phyloP scores from a whole-genome alignment of 1,140 invertebrate genomes.

The Calliopsis andreniformis region DNA sequence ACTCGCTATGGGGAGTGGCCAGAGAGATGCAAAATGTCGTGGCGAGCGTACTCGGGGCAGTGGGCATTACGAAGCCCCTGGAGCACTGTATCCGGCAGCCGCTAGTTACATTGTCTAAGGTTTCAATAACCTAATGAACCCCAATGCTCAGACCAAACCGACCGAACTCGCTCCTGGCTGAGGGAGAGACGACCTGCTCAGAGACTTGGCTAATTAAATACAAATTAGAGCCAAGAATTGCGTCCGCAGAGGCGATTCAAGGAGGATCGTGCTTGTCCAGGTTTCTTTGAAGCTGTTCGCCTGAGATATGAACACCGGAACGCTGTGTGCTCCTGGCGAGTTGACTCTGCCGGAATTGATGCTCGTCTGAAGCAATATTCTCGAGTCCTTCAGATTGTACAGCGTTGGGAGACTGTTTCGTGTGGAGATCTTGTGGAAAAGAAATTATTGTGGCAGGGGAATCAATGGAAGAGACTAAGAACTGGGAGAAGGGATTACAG shows the following conservation, averaged over 20 bases:
- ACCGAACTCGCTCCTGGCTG: conserved; percentile 53
- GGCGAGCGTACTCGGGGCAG: conserved; percentile 51
- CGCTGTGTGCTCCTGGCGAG: no score
- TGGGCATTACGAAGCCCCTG: conserved; percentile 76
- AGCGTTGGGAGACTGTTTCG: no score
- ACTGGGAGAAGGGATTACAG: no score
- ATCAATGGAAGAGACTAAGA: no score
- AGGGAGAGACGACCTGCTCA: conserved; percentile 33
- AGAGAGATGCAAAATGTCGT: conserved; percentile 68
- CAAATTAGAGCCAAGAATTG: conserved; percentile 67
- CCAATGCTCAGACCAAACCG: conserved; percentile 58
- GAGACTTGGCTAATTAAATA: conserved; percentile 68
- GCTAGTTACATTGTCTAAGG: conserved; percentile 76
- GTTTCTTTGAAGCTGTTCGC: background rate
- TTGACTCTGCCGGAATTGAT: background rate
- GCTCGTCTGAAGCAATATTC: background rate
- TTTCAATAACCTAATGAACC: conserved; percentile 79
- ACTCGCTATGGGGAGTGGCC: conserved; percentile 54
- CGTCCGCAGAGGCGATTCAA: conserved; percentile 12
- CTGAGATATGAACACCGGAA: no score
- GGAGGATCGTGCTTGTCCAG: background rate
- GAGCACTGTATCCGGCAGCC: conserved; percentile 66
- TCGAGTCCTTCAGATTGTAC: no score
- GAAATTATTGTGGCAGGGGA: no score
- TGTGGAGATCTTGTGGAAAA: no score